These are phyloP conservation scores for Cyphomyrus discorhynchus DNA, from an alignment of 2,113 vertebrate genomes.

Conservation along the genomic window DNA sequence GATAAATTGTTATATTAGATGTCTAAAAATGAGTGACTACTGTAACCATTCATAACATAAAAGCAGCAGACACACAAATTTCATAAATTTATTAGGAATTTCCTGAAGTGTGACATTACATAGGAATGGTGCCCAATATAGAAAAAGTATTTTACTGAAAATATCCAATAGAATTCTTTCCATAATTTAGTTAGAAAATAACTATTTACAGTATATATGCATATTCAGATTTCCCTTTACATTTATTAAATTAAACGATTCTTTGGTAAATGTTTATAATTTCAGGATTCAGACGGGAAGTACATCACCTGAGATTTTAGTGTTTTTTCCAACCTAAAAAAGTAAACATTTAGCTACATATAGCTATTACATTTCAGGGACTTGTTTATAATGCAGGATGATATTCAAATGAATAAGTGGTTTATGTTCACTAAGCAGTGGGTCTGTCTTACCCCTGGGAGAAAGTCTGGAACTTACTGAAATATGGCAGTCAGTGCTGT, in stretches of 20 bases:
- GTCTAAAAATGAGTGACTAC: neutral
- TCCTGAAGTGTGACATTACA: neutral
- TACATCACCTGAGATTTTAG: neutral
- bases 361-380: neutral
- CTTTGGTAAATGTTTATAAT: neutral
- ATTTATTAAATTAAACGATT: neutral
- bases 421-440: neutral
- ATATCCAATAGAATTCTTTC: neutral
- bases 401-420: neutral
- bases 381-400: neutral
- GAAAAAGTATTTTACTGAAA: neutral
- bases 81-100: neutral
- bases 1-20: neutral
- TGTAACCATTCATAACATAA: neutral
- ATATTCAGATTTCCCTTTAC: neutral
- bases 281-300: neutral
- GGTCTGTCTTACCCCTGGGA: neutral
- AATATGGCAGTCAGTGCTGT: neutral
- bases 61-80: neutral
- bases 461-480: neutral
- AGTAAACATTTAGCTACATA: neutral
- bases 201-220: neutral
- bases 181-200: constrained; percentile 11
- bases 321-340: neutral
- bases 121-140: neutral